Evolutionary conservation across 2,113 vertebrate genomes (phyloP).

Genomic region (Pionites leucogaster): DNA sequence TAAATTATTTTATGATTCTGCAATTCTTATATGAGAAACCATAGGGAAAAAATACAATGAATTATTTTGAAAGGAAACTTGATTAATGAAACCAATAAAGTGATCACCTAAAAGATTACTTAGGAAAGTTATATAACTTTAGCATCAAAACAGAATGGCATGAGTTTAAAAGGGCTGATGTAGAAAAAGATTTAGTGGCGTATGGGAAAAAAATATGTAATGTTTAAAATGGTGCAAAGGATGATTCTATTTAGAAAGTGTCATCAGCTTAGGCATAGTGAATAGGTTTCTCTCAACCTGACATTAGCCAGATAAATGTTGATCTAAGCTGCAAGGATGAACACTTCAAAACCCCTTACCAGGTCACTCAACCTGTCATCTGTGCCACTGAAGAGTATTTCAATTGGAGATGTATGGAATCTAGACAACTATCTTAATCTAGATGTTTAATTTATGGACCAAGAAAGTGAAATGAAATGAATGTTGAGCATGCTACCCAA

Average conservation of each 20-base stretch:
- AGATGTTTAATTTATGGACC: neutral
- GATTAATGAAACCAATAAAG: neutral
- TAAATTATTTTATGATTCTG: neutral
- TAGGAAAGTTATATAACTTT: neutral
- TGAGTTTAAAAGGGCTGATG: neutral
- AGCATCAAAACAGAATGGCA: neutral
- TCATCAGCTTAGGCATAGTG: neutral
- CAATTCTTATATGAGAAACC: neutral
- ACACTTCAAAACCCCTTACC: neutral
- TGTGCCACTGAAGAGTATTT: neutral
- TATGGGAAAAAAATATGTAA: neutral
- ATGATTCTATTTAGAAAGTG: neutral
- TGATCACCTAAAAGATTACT: neutral
- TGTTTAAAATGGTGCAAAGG: neutral
- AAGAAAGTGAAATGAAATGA: neutral
- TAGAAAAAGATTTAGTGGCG: neutral
- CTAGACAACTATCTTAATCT: neutral
- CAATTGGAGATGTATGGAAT: neutral
- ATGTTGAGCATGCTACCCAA: neutral
- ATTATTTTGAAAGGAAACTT: neutral
- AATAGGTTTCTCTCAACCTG: neutral
- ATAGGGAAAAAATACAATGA: neutral
- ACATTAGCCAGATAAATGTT: neutral
- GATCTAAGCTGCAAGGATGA: neutral
- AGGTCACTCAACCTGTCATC: neutral